A percentile compares a stretch with the other conserved stretches of the same genome.
Conservation (phyloP, 2,113 vertebrate species). For the Neolamprologus caudopunctatus region DNA sequence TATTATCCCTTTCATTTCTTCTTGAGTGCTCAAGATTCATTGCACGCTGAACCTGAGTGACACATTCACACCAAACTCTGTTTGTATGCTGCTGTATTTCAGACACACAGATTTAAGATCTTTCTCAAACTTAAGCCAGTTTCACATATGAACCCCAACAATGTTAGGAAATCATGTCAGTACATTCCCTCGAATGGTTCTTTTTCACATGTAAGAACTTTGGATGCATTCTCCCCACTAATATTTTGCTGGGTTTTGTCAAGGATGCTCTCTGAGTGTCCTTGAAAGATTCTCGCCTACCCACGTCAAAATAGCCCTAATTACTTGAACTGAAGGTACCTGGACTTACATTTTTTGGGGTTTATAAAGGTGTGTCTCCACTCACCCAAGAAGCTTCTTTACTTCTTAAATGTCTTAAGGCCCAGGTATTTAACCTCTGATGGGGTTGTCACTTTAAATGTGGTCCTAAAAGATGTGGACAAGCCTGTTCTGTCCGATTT, state of each 20-base stretch:
- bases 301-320: neutral
- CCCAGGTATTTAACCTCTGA: neutral
- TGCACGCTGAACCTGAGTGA: neutral
- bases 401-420: neutral
- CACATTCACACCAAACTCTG: neutral
- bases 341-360: neutral
- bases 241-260: neutral
- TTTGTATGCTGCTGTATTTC: neutral
- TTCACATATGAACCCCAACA: neutral
- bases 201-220: neutral
- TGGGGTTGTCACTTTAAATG: neutral
- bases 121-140: neutral
- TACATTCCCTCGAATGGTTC: neutral
- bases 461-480: neutral
- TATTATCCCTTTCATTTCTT: neutral
- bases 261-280: neutral
- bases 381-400: neutral
- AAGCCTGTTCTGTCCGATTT: neutral
- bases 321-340: neutral
- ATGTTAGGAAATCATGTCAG: neutral
- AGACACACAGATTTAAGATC: neutral
- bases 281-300: accelerated
- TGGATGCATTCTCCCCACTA: neutral
- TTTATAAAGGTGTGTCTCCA: neutral
- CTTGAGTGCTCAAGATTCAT: neutral